Percentiles rank a stretch among this genome's conserved stretches.
phyloP scores from a whole-genome alignment of 2,888 invertebrate genomes.

The Pseudococcus longispinus region DNA sequence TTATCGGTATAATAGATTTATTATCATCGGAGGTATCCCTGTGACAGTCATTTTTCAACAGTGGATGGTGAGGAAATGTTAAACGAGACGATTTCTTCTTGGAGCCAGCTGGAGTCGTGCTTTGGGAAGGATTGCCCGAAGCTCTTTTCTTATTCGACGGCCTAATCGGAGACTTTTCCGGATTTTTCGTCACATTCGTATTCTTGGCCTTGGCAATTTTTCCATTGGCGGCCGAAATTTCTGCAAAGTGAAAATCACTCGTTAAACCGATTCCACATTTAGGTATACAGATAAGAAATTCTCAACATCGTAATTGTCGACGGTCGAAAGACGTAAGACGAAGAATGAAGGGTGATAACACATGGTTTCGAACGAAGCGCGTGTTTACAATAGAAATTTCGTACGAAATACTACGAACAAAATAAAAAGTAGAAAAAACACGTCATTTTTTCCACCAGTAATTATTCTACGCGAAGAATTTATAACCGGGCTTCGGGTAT shows the following conservation, averaged over 20 bases:
- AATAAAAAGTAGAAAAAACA: neutral
- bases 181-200: neutral
- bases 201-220: constrained; percentile 11
- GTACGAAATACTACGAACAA: neutral
- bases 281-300: neutral
- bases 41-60: constrained; percentile 24
- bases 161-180: neutral
- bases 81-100: constrained; percentile 31
- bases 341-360: neutral
- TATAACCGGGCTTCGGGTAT: neutral
- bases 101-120: neutral
- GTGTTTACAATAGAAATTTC: neutral
- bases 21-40: neutral
- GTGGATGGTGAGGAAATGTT: constrained; percentile 40
- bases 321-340: neutral
- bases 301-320: neutral
- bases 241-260: neutral
- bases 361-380: neutral
- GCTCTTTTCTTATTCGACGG: constrained; percentile 12
- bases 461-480: neutral
- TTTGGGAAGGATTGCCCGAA: neutral
- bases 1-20: neutral
- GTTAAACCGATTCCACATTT: neutral
- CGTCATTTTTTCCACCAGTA: neutral
- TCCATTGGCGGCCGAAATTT: neutral